Percentiles rank a stretch among this genome's conserved stretches.
Conservation (phyloP, 1,140 invertebrate species). For the Drosophila lacertosa region DNA sequence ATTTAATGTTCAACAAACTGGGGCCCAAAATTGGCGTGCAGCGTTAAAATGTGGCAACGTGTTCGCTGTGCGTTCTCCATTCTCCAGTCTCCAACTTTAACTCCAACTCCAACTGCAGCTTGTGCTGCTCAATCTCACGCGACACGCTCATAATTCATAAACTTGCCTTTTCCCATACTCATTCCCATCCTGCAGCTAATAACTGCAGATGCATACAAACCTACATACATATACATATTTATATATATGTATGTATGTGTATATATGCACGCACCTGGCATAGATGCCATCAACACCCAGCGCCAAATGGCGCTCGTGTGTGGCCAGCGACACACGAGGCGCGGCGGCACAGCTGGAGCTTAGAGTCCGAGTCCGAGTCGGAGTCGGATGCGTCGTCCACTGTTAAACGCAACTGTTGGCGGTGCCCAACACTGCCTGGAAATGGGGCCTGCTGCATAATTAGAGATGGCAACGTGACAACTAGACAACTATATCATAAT, state of each 20-base stretch:
- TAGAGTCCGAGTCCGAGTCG: too few species aligned
- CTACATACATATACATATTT: too few species aligned
- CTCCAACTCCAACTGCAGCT: slow-evolving; percentile 17
- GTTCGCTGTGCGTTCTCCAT: slow-evolving; percentile 55
- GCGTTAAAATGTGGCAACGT: slow-evolving; percentile 78
- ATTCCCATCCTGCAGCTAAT: slow-evolving; percentile 46
- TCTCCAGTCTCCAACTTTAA: slow-evolving; percentile 6
- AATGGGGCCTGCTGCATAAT: slow-evolving; percentile 32
- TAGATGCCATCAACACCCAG: slow-evolving; percentile 75
- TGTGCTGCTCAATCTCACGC: slow-evolving; percentile 58
- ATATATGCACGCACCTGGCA: slow-evolving; percentile 45
- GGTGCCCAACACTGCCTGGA: slow-evolving; percentile 53
- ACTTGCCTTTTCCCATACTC: slow-evolving; percentile 41
- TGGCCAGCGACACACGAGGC: slow-evolving; percentile 79
- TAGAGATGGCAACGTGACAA: slow-evolving; percentile 41
- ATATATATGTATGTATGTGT: neutral
- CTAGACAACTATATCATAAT: slow-evolving; percentile 3
- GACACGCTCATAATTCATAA: slow-evolving; percentile 80
- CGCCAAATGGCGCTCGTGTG: slow-evolving; percentile 78
- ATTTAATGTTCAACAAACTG: slow-evolving; percentile 61
- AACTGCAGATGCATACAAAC: slow-evolving; percentile 40
- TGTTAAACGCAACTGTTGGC: neutral
- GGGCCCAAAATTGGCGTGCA: slow-evolving; percentile 78
- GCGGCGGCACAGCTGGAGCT: slow-evolving; percentile 74
- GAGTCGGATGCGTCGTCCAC: neutral